Evolutionary conservation across 2,797 vertebrate genomes (phyloP).

Genomic region (Lutjanus argentimaculatus): DNA sequence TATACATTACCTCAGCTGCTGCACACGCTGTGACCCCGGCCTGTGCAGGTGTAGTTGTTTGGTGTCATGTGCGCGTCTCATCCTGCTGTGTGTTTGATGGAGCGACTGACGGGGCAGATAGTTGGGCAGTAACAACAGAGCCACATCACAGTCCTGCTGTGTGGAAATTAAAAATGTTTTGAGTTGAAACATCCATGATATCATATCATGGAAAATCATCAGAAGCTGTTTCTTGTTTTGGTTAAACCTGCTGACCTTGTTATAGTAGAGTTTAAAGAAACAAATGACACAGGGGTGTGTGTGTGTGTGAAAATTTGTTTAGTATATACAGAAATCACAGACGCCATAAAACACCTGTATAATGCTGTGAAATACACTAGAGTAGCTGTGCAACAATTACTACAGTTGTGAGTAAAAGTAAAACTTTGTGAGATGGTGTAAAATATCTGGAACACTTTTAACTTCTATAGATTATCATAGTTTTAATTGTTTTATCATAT

Average conservation of each 20-base stretch:
- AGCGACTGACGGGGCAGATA: background rate
- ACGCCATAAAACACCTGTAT: background rate
- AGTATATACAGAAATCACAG: slow-evolving; percentile 11
- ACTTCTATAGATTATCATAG: background rate
- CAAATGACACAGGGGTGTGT: slow-evolving; percentile 3
- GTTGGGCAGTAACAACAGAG: background rate
- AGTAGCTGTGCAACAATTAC: background rate
- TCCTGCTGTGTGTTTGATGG: background rate
- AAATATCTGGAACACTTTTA: background rate
- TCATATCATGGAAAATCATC: slow-evolving; percentile 55
- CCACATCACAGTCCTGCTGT: background rate
- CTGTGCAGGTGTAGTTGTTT: background rate
- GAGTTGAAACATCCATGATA: slow-evolving; percentile 47
- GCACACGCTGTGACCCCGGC: slow-evolving; percentile 29
- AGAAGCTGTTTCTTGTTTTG: slow-evolving; percentile 42
- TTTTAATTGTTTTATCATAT: background rate
- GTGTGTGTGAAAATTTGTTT: slow-evolving; percentile 25
- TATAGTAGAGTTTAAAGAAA: slow-evolving; percentile 6
- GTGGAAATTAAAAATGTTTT: slow-evolving; percentile 57
- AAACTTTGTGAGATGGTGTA: background rate
- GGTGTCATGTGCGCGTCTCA: slow-evolving; percentile 6
- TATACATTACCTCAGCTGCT: slow-evolving; percentile 29
- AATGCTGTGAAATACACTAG: background rate
- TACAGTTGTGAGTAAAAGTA: background rate
- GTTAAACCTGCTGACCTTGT: slow-evolving; percentile 29